phyloP scores from a whole-genome alignment of 2,113 vertebrate genomes.

The Setophaga kirtlandii region DNA sequence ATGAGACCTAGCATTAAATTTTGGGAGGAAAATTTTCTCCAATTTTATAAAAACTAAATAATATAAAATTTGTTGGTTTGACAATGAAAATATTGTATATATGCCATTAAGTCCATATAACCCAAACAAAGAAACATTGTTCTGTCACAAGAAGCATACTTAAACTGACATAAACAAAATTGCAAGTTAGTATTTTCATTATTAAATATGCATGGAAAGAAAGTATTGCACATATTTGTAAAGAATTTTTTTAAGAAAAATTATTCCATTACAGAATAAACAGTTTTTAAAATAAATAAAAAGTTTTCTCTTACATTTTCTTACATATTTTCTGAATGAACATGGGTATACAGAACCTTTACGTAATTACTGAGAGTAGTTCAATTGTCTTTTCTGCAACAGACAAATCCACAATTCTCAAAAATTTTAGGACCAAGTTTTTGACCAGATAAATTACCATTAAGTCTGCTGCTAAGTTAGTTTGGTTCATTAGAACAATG shows the following conservation, averaged over 20 bases:
- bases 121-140: background rate
- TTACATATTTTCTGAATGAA: background rate
- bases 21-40: background rate
- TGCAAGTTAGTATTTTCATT: background rate
- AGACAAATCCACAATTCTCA: background rate
- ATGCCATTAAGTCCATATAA: background rate
- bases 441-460: background rate
- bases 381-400: background rate
- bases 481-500: background rate
- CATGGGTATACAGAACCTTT: background rate
- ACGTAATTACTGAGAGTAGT: background rate
- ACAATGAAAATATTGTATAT: background rate
- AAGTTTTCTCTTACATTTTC: background rate
- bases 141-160: background rate
- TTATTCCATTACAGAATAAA: background rate
- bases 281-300: background rate
- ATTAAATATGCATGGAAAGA: constrained; percentile 1
- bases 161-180: background rate
- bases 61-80: background rate
- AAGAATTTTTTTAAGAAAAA: background rate
- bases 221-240: constrained; percentile 31
- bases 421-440: background rate
- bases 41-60: background rate
- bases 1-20: background rate
- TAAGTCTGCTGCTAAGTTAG: background rate